Evolutionary conservation across 2,113 vertebrate species (phyloP).

Genomic region (Catagonus wagneri): DNA sequence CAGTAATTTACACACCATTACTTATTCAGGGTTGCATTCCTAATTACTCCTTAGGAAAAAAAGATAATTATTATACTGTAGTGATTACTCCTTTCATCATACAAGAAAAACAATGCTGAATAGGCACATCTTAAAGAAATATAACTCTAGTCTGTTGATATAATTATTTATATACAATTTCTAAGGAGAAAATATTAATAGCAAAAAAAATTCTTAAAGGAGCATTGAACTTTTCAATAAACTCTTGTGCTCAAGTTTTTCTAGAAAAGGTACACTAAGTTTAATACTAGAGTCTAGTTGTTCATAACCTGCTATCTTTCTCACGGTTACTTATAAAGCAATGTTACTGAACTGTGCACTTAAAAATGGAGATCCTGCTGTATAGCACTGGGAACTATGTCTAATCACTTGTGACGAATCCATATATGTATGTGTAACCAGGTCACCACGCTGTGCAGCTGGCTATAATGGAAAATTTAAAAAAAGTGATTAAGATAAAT

Average conservation of each 20-base stretch:
- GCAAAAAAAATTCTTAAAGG: conserved; percentile 20
- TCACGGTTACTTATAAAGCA: background rate
- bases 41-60: conserved; percentile 72
- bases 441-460: no score
- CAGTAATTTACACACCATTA: conserved; percentile 74
- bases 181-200: conserved; percentile 52
- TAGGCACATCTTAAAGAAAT: conserved; percentile 66
- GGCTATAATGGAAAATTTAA: no score
- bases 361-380: no score
- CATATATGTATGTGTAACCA: no score
- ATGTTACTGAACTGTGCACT: background rate
- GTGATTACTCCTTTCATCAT: conserved; percentile 77
- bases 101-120: conserved; percentile 72
- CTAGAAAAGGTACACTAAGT: background rate
- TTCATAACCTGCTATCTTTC: background rate
- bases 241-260: conserved; percentile 17
- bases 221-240: background rate
- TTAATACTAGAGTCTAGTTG: conserved; percentile 13
- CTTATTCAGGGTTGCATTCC: conserved; percentile 74
- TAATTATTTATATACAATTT: conserved; percentile 55
- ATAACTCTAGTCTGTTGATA: conserved; percentile 24
- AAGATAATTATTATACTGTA: conserved; percentile 71
- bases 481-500: background rate
- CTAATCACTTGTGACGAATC: no score
- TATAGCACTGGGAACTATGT: no score